These are phyloP conservation scores for Apoderus coryli DNA, from an alignment of 2,888 invertebrate genomes.

Conservation along the genomic window DNA sequence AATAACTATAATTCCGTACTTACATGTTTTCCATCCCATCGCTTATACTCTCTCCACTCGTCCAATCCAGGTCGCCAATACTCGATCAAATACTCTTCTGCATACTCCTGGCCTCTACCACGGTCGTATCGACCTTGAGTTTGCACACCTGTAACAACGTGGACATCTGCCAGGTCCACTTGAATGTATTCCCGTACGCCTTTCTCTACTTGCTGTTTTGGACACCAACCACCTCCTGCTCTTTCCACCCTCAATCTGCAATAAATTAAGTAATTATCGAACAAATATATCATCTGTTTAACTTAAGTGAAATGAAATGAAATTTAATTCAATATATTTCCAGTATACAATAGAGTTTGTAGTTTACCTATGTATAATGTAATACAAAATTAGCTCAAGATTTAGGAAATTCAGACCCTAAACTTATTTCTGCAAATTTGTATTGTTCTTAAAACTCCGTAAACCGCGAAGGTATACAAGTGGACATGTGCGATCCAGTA, in stretches of 20 bases:
- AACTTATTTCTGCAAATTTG: no score
- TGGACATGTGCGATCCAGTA: no score
- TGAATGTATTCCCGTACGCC: conserved; percentile 52
- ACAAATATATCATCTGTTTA: no score
- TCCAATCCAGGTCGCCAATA: conserved; percentile 47
- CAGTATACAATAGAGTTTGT: no score
- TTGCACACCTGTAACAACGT: conserved; percentile 54
- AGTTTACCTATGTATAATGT: no score
- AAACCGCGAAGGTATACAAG: no score
- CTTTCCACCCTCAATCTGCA: conserved; percentile 51
- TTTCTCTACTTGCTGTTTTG: conserved; percentile 46
- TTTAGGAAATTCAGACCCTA: no score
- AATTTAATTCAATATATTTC: no score
- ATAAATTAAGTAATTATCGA: no score
- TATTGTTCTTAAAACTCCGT: no score
- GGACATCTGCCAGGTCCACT: conserved; percentile 44
- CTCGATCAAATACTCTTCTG: conserved; percentile 54
- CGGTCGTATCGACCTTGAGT: conserved; percentile 66
- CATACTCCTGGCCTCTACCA: conserved; percentile 60
- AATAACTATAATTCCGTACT: conserved; percentile 9
- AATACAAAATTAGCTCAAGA: no score
- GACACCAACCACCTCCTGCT: conserved; percentile 69
- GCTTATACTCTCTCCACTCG: conserved; percentile 48
- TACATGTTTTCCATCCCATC: conserved; percentile 52
- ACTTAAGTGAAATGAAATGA: no score